Evolutionary conservation across 2,888 invertebrate species (phyloP), one percentile per base, ranked within the genome.

Genomic region (Catocala nupta): DNA sequence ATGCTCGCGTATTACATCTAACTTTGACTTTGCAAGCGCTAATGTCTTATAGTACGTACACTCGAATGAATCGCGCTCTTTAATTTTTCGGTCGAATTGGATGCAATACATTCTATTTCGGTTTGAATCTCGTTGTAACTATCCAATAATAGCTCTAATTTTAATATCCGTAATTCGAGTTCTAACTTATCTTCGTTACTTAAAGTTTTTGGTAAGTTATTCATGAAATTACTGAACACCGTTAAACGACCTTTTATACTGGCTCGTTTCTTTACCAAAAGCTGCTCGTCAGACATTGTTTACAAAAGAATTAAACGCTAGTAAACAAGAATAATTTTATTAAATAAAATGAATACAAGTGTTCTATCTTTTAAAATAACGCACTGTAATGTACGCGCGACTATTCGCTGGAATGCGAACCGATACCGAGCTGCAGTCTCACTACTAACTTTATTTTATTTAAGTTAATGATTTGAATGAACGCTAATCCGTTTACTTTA

Each of bases 201-300:
- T 50, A 50, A 50, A 5, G 50, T 50, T 33, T 50, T 34, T 50
- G 50, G 34, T 50, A 50, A 50, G n/a, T 11, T 34, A 50, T 44
- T 44, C 2, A 44, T n/a, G 12, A n/a, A 44, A 44, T 44, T 44
- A 44, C n/a, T 44, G 12, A 44, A 44, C 5, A 11, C 5, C 12
- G 44, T 44, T 44, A 44, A n/a, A 10, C 8, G 44, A 11, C 44
- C 11, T 44, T 44, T 16, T 16, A 16, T 16, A 16, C 16, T 16
- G 16, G 16, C 16, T 16, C 16, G 16, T 16, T 16, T 16, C 16
- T 16, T 16, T 16, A 16, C 16, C 16, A 16, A 16, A 16, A 16
- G 16, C 16, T 44, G 50, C 6, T 50, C 50, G 11, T 50, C 50
- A 34, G 50, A 33, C 50, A 50, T 50, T 16, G 13, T 48, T 48